phyloP scores from a whole-genome alignment of 2,113 vertebrate species.

The Rostratula benghalensis region DNA sequence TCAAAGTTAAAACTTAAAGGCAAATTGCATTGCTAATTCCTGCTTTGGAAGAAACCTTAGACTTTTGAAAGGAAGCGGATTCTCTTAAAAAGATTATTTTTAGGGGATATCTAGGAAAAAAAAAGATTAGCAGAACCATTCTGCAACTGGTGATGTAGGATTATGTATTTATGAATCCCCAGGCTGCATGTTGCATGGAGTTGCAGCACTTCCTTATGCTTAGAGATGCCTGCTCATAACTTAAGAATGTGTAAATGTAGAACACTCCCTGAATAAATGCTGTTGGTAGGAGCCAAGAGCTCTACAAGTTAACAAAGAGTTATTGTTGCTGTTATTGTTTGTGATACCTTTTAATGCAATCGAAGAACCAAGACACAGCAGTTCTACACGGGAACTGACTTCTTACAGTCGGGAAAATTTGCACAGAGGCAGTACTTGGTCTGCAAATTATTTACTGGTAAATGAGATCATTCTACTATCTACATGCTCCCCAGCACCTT shows the following conservation, averaged over 20 bases:
- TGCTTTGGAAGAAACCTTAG: background rate
- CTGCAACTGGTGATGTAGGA: background rate
- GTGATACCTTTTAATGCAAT: background rate
- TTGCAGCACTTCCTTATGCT: background rate
- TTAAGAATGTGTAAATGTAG: background rate
- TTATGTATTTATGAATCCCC: background rate
- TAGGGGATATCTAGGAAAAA: background rate
- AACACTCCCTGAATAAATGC: background rate
- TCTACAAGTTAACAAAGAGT: background rate
- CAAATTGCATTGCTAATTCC: background rate
- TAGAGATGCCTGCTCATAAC: background rate
- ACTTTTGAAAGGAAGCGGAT: background rate
- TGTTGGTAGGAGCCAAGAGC: background rate
- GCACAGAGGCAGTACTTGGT: background rate
- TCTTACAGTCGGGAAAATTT: background rate
- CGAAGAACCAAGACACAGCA: background rate
- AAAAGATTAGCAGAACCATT: background rate
- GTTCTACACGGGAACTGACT: background rate
- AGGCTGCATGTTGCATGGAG: background rate
- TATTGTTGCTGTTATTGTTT: slow-evolving; percentile 18
- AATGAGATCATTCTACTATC: background rate
- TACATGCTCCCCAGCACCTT: background rate
- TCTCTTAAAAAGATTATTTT: background rate
- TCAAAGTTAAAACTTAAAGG: background rate
- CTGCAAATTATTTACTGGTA: background rate